These are phyloP conservation scores for Cercopithecus mitis DNA, from an alignment of 2,797 vertebrate genomes.

Conservation along the genomic window DNA sequence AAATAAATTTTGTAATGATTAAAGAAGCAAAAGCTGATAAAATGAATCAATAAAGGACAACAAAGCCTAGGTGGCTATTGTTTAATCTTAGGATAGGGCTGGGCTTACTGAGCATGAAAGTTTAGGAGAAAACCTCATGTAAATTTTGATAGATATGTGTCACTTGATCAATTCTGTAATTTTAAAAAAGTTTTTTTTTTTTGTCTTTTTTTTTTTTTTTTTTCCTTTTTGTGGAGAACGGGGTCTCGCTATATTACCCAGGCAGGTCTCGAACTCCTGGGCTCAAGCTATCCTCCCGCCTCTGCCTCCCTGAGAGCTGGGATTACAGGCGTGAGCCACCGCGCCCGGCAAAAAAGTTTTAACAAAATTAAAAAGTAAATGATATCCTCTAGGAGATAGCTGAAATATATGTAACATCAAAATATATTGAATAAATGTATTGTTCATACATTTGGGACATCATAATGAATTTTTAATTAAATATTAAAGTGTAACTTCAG, in stretches of 20 bases:
- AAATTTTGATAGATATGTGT: background rate
- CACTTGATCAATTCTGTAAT: background rate
- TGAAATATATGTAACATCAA: slow-evolving; percentile 1
- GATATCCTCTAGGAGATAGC: background rate
- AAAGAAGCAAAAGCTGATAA: background rate
- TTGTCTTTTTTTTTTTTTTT: too few relatives aligned
- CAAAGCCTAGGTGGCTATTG: background rate
- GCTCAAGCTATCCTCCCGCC: too few relatives aligned
- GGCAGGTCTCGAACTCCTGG: too few relatives aligned
- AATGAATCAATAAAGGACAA: background rate
- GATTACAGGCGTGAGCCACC: too few relatives aligned
- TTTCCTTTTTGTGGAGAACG: too few relatives aligned
- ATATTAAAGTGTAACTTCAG: slow-evolving; percentile 11
- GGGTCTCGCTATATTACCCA: too few relatives aligned
- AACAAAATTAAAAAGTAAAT: slow-evolving; percentile 35
- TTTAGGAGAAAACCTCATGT: background rate
- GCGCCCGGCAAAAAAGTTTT: background rate
- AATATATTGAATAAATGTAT: background rate
- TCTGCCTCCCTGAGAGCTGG: too few relatives aligned
- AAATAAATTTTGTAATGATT: background rate
- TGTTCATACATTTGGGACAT: background rate
- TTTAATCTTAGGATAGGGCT: background rate
- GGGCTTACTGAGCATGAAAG: background rate
- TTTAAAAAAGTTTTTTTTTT: background rate
- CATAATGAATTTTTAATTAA: background rate